Evolutionary conservation across 2,888 invertebrate species (phyloP).

Genomic region (Hoplodrina blanda): DNA sequence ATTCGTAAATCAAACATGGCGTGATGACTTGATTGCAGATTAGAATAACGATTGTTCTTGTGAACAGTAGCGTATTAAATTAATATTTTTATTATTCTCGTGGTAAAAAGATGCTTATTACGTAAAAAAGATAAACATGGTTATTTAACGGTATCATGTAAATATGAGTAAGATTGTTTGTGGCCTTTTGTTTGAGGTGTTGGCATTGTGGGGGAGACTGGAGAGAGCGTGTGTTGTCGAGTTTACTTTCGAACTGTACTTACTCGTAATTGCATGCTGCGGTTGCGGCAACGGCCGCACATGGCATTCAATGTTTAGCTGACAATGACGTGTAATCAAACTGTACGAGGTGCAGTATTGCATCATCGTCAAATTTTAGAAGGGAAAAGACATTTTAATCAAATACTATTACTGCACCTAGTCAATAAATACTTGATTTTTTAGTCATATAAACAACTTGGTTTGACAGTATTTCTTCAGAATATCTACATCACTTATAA

Average conservation of each 20-base stretch:
- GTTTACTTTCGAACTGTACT: slow-evolving; percentile 69
- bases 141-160: slow-evolving; percentile 33
- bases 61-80: slow-evolving; percentile 14
- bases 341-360: no score
- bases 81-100: slow-evolving; percentile 43
- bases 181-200: slow-evolving; percentile 37
- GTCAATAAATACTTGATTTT: no score
- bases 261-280: slow-evolving; percentile 48
- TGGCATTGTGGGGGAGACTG: slow-evolving; percentile 25
- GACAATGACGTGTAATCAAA: slow-evolving; percentile 1
- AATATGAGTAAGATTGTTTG: slow-evolving; percentile 18
- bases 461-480: no score
- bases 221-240: slow-evolving; percentile 71
- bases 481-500: no score
- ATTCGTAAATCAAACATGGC: not conserved
- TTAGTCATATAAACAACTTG: no score
- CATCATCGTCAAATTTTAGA: no score
- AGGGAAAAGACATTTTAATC: no score
- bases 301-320: slow-evolving; percentile 3
- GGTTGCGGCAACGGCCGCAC: slow-evolving; percentile 57
- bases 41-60: slow-evolving; percentile 30
- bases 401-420: no score
- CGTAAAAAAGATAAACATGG: slow-evolving; percentile 13
- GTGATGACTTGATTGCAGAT: not conserved
- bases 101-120: slow-evolving; percentile 26